Evolutionary conservation across 2,888 invertebrate species (phyloP).

Genomic region (Leptinotarsa tumamoca): DNA sequence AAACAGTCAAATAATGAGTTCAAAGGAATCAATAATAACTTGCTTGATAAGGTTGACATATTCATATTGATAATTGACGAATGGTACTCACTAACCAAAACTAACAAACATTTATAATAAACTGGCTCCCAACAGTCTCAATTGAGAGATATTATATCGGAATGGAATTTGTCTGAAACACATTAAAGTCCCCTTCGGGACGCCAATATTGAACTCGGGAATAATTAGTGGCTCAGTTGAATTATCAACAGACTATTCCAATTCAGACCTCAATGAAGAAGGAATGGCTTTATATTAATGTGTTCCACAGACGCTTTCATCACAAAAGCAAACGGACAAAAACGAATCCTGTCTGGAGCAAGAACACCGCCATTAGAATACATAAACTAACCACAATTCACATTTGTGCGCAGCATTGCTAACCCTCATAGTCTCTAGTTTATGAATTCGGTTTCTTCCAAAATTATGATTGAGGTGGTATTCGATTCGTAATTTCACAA

Average conservation of each 20-base stretch:
- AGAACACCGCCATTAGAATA: neutral
- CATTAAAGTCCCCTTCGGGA: neutral
- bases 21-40: too few relatives aligned
- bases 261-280: neutral
- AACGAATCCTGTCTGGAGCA: neutral
- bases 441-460: too few relatives aligned
- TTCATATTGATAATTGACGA: too few relatives aligned
- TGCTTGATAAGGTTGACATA: too few relatives aligned
- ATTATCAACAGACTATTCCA: neutral
- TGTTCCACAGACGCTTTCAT: neutral
- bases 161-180: neutral
- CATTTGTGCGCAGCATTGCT: too few relatives aligned
- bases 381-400: neutral
- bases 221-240: neutral
- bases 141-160: too few relatives aligned
- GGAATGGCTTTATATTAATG: neutral
- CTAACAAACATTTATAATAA: neutral
- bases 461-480: too few relatives aligned
- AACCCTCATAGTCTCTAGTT: too few relatives aligned
- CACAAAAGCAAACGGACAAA: constrained; percentile 4
- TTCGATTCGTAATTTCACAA: too few relatives aligned
- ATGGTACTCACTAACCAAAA: neutral
- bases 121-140: neutral
- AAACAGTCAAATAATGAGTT: too few relatives aligned
- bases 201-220: neutral